These are phyloP conservation scores for Hypsibius dujardini DNA, from an alignment of 1,140 invertebrate genomes.

Conservation along the genomic window DNA sequence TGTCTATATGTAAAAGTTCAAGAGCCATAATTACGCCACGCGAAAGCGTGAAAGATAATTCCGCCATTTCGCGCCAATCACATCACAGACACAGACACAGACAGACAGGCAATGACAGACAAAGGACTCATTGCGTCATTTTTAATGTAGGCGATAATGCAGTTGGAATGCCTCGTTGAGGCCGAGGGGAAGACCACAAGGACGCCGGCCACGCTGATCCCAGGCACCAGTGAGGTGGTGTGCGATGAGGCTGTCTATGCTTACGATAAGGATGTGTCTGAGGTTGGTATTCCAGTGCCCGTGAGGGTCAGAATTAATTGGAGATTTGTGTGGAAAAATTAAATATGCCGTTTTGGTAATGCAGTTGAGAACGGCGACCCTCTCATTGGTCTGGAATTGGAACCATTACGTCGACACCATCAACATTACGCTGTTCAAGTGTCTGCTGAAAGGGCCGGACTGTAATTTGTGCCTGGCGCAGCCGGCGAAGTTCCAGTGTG, in stretches of 20 bases:
- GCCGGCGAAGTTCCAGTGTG: slow-evolving; percentile 60
- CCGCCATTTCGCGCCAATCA: neutral
- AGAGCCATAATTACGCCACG: too few species aligned
- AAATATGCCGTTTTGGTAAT: slow-evolving; percentile 18
- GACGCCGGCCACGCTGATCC: slow-evolving; percentile 58
- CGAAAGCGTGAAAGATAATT: too few species aligned
- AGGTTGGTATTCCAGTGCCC: neutral
- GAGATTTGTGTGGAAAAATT: slow-evolving; percentile 18
- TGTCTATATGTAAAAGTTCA: too few species aligned
- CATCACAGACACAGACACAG: slow-evolving; percentile 23
- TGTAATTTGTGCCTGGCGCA: slow-evolving; percentile 80
- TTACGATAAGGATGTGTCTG: slow-evolving; percentile 8
- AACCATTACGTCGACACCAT: slow-evolving; percentile 78
- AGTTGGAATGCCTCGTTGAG: slow-evolving; percentile 72
- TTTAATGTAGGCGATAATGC: slow-evolving; percentile 32
- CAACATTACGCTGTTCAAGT: slow-evolving; percentile 76
- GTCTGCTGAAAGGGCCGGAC: slow-evolving; percentile 75
- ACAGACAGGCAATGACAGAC: slow-evolving; percentile 45
- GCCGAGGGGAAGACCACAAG: slow-evolving; percentile 75
- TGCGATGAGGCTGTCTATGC: slow-evolving; percentile 61
- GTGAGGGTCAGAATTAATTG: neutral
- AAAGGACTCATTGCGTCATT: slow-evolving; percentile 1
- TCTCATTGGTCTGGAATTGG: slow-evolving; percentile 75
- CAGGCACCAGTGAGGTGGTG: slow-evolving; percentile 58
- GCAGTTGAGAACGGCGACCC: slow-evolving; percentile 42